Evolutionary conservation across 2,888 invertebrate species (phyloP).

Genomic region (Xanthia togata): DNA sequence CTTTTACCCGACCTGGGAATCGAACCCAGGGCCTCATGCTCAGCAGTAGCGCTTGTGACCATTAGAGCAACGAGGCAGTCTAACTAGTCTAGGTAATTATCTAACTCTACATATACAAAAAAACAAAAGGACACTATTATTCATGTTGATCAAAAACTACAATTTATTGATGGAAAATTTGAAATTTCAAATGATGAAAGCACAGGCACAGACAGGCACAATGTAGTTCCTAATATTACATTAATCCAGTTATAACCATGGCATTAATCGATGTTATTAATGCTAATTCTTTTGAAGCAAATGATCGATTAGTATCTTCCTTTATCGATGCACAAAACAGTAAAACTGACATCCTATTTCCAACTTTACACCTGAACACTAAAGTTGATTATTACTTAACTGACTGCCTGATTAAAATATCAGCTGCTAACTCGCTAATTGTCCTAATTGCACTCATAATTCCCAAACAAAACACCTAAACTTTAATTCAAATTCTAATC

Average conservation of each 20-base stretch:
- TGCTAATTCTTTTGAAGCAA: background rate
- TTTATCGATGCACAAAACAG: background rate
- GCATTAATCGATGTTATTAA: conserved; percentile 7
- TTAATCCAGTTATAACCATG: conserved; percentile 8
- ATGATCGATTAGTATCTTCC: conserved; percentile 1
- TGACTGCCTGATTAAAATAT: background rate
- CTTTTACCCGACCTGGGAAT: too few relatives aligned
- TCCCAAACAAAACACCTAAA: conserved; percentile 45
- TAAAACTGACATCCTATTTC: background rate
- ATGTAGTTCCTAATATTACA: background rate
- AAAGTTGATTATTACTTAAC: background rate
- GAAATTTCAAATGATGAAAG: background rate
- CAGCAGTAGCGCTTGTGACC: too few relatives aligned
- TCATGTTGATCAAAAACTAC: background rate
- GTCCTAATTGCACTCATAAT: conserved; percentile 33
- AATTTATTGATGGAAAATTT: background rate
- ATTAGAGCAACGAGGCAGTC: too few relatives aligned
- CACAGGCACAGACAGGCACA: too few relatives aligned
- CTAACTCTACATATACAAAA: too few relatives aligned
- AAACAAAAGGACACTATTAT: too few relatives aligned
- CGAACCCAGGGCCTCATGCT: too few relatives aligned
- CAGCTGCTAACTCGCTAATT: conserved; percentile 12
- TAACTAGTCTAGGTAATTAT: too few relatives aligned
- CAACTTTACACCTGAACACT: background rate
- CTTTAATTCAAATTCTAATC: conserved; percentile 44